phyloP scores from a whole-genome alignment of 2,113 vertebrate species.

The Corvus moneduloides region DNA sequence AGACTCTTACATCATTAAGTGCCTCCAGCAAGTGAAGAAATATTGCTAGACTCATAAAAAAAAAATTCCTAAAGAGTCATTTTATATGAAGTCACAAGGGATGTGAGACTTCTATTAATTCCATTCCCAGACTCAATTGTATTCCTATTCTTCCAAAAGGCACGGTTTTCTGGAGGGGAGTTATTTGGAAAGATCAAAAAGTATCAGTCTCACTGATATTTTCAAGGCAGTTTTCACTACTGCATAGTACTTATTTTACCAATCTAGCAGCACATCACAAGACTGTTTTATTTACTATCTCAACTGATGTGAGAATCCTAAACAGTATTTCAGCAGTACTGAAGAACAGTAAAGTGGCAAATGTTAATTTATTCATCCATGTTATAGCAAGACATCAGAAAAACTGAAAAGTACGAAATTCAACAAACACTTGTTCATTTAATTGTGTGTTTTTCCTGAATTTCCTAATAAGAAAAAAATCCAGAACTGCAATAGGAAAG shows the following conservation, averaged over 20 bases:
- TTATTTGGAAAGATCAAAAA: neutral
- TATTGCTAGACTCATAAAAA: neutral
- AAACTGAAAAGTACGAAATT: neutral
- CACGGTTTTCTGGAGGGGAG: neutral
- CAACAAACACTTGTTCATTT: neutral
- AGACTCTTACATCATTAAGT: neutral
- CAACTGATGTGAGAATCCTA: neutral
- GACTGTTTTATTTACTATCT: neutral
- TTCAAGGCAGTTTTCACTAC: neutral
- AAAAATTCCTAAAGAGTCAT: neutral
- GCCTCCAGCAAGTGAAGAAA: neutral
- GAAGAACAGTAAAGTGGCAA: neutral
- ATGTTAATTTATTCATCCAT: neutral
- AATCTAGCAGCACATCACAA: neutral
- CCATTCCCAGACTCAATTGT: neutral
- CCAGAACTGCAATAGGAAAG: neutral
- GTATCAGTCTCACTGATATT: neutral
- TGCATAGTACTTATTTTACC: neutral
- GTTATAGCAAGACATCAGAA: neutral
- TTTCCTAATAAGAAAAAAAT: neutral
- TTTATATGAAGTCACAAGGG: neutral
- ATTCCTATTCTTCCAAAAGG: neutral
- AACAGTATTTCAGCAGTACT: neutral
- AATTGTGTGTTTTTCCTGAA: neutral
- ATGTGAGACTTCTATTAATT: neutral